A percentile compares a stretch with the other conserved stretches of the same genome.
These are phyloP conservation scores for Drosophila nasuta DNA, from an alignment of 1,140 invertebrate genomes.

Conservation along the genomic window DNA sequence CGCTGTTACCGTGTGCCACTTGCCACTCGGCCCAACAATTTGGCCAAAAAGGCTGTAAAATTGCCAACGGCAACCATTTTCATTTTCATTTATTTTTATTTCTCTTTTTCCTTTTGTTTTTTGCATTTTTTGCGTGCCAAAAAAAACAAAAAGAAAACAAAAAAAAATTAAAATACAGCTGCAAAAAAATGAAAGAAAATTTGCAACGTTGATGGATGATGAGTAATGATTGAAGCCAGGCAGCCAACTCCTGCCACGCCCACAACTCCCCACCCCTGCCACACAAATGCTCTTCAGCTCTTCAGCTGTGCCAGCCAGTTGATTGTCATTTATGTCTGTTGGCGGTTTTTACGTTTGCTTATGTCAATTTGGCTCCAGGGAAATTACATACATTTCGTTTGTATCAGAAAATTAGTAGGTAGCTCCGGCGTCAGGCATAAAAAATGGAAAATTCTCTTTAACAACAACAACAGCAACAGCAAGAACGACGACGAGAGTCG, in stretches of 20 bases:
- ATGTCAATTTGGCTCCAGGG: conserved; percentile 80
- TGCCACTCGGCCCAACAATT: conserved; percentile 25
- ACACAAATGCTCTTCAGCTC: background rate
- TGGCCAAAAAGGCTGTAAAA: conserved; percentile 57
- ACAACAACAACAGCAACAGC: conserved; percentile 20
- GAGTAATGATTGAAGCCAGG: conserved; percentile 82
- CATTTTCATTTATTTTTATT: conserved; percentile 76
- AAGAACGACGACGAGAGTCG: conserved; percentile 10
- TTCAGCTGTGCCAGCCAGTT: conserved; percentile 28
- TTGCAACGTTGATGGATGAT: conserved; percentile 82
- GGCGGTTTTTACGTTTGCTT: conserved; percentile 80
- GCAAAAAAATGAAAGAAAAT: conserved; percentile 51
- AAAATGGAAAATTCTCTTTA: conserved; percentile 37
- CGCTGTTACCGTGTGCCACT: background rate
- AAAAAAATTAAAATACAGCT: conserved; percentile 52
- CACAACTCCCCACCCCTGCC: background rate
- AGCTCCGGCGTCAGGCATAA: conserved; percentile 41
- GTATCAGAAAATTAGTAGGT: conserved; percentile 78
- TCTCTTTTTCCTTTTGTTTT: conserved; percentile 36
- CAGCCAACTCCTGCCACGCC: conserved; percentile 49
- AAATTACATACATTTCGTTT: conserved; percentile 82
- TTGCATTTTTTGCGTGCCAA: conserved; percentile 73
- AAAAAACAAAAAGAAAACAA: conserved; percentile 35
- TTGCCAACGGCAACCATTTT: conserved; percentile 69
- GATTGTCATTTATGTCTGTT: conserved; percentile 79